phyloP scores from a whole-genome alignment of 2,113 vertebrate species.

The Vireo altiloquus region DNA sequence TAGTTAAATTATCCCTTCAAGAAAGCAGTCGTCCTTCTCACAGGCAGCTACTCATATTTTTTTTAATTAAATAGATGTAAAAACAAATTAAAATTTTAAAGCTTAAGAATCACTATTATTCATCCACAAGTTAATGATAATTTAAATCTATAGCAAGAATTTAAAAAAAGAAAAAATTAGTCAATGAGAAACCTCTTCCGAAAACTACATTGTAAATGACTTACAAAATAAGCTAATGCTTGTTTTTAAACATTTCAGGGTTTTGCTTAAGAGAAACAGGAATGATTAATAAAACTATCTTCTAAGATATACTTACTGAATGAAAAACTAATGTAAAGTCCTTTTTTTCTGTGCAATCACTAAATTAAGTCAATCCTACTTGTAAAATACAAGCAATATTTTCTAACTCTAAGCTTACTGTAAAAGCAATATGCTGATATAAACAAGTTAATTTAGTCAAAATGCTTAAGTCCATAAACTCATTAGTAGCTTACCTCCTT shows the following conservation, averaged over 20 bases:
- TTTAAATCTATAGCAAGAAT: background rate
- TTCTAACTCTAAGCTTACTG: background rate
- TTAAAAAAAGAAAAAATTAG: background rate
- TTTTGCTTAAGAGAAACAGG: background rate
- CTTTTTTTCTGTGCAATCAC: background rate
- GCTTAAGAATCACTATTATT: background rate
- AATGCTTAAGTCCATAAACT: background rate
- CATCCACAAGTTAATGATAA: background rate
- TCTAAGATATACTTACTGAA: background rate
- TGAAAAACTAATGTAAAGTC: background rate
- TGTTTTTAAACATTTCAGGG: background rate
- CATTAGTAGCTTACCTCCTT: background rate
- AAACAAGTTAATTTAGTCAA: background rate
- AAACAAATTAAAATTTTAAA: background rate
- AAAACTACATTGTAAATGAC: background rate
- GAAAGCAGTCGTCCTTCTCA: background rate
- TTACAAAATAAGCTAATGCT: background rate
- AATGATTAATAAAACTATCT: background rate
- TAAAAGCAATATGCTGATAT: background rate
- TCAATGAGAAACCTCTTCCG: background rate
- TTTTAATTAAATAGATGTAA: background rate
- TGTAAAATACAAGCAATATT: background rate
- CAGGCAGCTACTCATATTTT: background rate
- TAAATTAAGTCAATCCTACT: background rate
- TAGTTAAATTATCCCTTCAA: constrained; percentile 9